Conservation (phyloP, 2,113 vertebrate genomes). For the Nipponia nippon region DNA sequence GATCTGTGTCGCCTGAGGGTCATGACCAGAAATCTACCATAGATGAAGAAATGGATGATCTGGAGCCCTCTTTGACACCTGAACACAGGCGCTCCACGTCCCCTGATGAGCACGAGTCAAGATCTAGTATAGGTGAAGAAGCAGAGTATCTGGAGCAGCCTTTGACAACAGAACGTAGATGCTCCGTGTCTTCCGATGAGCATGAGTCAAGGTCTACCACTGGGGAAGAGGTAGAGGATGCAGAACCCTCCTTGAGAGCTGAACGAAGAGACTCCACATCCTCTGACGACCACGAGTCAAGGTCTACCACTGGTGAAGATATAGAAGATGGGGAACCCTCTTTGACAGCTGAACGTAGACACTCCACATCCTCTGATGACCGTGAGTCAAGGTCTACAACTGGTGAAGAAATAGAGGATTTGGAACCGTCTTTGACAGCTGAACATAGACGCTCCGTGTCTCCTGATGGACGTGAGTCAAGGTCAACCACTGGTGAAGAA, state of each 20-base stretch:
- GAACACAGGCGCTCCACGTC: constrained; percentile 55
- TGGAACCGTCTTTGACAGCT: constrained; percentile 10
- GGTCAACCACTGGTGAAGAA: constrained; percentile 40
- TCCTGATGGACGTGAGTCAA: constrained; percentile 48
- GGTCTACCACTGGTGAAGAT: constrained; percentile 48
- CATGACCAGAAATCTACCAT: constrained; percentile 44
- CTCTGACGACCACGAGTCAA: constrained; percentile 39
- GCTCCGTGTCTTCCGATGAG: constrained; percentile 71
- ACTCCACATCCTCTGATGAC: constrained; percentile 72
- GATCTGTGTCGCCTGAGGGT: constrained; percentile 71
- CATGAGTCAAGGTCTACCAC: constrained; percentile 55
- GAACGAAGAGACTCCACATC: constrained; percentile 31
- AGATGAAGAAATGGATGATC: constrained; percentile 30
- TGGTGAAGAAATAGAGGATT: constrained; percentile 41
- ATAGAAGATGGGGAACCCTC: constrained; percentile 54
- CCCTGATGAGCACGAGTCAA: constrained; percentile 54
- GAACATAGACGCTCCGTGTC: neutral
- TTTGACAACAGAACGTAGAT: constrained; percentile 58
- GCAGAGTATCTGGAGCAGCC: constrained; percentile 56
- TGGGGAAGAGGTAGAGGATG: constrained; percentile 49
- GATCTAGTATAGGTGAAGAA: constrained; percentile 48
- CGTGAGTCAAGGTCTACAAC: constrained; percentile 45
- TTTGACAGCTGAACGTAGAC: constrained; percentile 66
- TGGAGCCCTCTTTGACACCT: constrained; percentile 64
- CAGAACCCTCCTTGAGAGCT: constrained; percentile 30